Percentiles rank a stretch among this genome's conserved stretches.
phyloP scores from a whole-genome alignment of 2,888 invertebrate genomes.

The Epicampocera succincta region DNA sequence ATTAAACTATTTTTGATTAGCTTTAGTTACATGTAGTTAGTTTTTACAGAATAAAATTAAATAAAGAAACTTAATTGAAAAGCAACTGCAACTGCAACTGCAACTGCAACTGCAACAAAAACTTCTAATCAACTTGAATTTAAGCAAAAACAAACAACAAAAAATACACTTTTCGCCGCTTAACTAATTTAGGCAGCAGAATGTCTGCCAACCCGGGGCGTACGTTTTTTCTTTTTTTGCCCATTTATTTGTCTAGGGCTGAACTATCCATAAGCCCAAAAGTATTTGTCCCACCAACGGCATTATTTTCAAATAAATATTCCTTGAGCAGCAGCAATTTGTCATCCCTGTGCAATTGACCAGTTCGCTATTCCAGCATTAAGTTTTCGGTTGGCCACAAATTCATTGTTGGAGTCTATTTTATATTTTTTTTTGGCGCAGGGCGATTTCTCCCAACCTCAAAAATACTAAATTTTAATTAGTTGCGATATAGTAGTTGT shows the following conservation, averaged over 20 bases:
- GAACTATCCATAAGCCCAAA: too few species aligned
- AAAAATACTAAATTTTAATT: conserved; percentile 34
- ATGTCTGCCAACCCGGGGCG: not conserved
- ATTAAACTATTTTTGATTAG: conserved; percentile 39
- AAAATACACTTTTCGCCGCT: not conserved
- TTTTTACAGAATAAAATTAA: conserved; percentile 44
- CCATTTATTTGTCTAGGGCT: not conserved
- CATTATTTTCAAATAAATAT: conserved; percentile 29
- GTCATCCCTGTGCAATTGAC: not conserved
- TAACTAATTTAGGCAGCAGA: not conserved
- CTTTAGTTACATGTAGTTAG: conserved; percentile 50
- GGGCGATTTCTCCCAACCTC: too few species aligned
- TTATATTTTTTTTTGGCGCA: too few species aligned
- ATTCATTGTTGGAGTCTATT: conserved; percentile 19
- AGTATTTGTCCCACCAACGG: not conserved
- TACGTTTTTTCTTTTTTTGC: too few species aligned
- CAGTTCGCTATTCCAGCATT: not conserved
- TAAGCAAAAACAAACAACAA: not conserved
- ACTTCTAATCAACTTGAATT: conserved; percentile 1
- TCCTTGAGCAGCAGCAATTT: conserved; percentile 23
- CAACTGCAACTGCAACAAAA: not conserved
- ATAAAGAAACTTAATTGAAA: conserved; percentile 22
- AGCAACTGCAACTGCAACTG: not conserved
- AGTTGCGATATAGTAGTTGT: conserved; percentile 20
- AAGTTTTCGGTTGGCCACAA: not conserved